phyloP scores from a whole-genome alignment of 2,113 vertebrate genomes.

The Limanda limanda region DNA sequence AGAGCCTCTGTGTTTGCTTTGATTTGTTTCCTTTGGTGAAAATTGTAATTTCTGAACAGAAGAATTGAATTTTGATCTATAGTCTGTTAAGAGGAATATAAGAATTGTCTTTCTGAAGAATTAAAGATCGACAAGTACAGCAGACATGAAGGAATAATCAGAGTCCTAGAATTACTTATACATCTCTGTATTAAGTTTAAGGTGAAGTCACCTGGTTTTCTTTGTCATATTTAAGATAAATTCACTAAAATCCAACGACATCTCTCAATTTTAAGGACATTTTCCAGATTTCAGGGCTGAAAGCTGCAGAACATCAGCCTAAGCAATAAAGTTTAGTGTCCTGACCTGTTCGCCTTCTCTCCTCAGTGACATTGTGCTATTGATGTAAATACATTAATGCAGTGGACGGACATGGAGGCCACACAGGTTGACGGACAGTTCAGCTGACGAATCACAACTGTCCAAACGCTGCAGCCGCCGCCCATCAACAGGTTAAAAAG shows the following conservation, averaged over 20 bases:
- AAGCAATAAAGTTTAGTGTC: no score
- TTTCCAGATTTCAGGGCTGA: background rate
- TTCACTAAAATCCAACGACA: no score
- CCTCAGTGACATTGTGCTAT: background rate
- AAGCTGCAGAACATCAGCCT: background rate
- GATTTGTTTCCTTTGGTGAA: background rate
- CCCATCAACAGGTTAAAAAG: slow-evolving; percentile 3
- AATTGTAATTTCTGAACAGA: background rate
- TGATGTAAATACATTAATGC: slow-evolving; percentile 8
- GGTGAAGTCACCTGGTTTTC: no score
- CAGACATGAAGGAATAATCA: no score
- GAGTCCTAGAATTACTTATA: no score
- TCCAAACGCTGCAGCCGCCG: background rate
- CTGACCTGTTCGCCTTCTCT: background rate
- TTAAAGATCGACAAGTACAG: no score
- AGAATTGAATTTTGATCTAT: background rate
- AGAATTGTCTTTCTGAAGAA: no score
- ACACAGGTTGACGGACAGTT: background rate
- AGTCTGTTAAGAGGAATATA: no score
- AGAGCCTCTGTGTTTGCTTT: background rate
- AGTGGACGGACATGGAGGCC: background rate
- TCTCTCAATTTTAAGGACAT: no score
- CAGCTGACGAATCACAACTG: slow-evolving; percentile 16
- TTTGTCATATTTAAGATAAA: no score
- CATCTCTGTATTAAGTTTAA: no score